phyloP scores from a whole-genome alignment of 2,888 invertebrate genomes.

The Ichneumoninae sp. region DNA sequence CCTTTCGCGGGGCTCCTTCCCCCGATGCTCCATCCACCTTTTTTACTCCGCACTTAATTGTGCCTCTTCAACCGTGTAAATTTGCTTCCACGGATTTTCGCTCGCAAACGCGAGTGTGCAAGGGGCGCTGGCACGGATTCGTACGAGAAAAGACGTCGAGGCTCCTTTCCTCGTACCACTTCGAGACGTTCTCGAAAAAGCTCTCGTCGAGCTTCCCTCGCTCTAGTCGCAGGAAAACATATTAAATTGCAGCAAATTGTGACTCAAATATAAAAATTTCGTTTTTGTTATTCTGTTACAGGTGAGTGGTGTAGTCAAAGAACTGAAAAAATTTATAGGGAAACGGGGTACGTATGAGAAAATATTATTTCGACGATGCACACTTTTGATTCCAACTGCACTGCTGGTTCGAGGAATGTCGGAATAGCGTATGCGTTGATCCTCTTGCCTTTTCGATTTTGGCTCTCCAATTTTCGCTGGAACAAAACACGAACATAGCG shows the following conservation, averaged over 20 bases:
- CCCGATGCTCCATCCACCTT: conserved; percentile 40
- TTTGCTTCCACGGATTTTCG: conserved; percentile 53
- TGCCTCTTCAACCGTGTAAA: conserved; percentile 65
- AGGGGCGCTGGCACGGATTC: conserved; percentile 1
- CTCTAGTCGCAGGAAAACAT: not conserved
- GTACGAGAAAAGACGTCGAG: not conserved
- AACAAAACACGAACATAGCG: conserved; percentile 28
- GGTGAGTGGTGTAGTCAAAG: conserved; percentile 55
- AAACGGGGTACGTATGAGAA: not conserved
- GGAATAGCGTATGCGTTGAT: conserved; percentile 49
- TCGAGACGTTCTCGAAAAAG: conserved; percentile 8
- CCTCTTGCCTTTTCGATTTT: conserved; percentile 35
- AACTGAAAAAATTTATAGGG: not conserved
- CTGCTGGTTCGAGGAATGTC: conserved; percentile 56
- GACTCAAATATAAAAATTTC: conserved; percentile 16
- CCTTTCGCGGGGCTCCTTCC: not conserved
- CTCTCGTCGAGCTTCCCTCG: not conserved
- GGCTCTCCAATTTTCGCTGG: conserved; percentile 32
- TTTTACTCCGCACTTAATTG: conserved; percentile 64
- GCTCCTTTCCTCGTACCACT: not conserved
- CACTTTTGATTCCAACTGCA: not conserved
- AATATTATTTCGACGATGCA: conserved; percentile 1
- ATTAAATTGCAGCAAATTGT: conserved; percentile 1
- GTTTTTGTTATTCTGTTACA: conserved; percentile 56
- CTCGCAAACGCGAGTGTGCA: conserved; percentile 9